A percentile compares a stretch with the other conserved stretches of the same genome.
phyloP scores from a whole-genome alignment of 2,888 invertebrate genomes.

The Hololepta plana region DNA sequence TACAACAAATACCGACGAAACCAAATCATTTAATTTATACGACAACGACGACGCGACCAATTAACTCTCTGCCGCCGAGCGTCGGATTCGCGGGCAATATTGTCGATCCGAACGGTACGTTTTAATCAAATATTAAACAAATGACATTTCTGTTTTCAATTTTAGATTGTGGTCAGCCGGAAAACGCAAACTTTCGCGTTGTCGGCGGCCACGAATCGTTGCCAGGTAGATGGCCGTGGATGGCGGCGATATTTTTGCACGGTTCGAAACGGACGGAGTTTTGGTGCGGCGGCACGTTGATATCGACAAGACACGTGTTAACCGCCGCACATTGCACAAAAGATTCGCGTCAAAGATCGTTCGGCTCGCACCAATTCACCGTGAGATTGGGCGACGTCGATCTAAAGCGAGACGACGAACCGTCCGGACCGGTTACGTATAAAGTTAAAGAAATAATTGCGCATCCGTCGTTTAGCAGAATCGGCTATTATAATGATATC shows the following conservation, averaged over 20 bases:
- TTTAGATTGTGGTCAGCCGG: conserved; percentile 65
- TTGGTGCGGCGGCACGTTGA: conserved; percentile 85
- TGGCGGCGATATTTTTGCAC: conserved; percentile 85
- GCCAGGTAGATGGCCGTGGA: conserved; percentile 89
- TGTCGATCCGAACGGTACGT: conserved; percentile 12
- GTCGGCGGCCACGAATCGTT: conserved; percentile 77
- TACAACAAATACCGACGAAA: neutral
- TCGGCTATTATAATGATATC: conserved; percentile 91
- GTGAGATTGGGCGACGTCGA: conserved; percentile 81
- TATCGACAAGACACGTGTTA: conserved; percentile 61
- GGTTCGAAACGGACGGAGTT: conserved; percentile 72
- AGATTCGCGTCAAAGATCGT: conserved; percentile 79
- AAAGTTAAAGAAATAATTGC: conserved; percentile 61
- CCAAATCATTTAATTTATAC: conserved; percentile 1
- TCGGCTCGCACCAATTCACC: conserved; percentile 70
- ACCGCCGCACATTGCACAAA: conserved; percentile 90
- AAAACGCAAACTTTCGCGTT: conserved; percentile 68
- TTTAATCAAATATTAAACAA: too few relatives aligned
- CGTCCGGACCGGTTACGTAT: conserved; percentile 65
- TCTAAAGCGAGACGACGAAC: conserved; percentile 66
- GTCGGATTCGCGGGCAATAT: conserved; percentile 9
- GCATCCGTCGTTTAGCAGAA: conserved; percentile 70
- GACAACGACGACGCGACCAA: conserved; percentile 3
- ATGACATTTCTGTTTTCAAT: too few relatives aligned
- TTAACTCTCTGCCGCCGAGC: conserved; percentile 5